Evolutionary conservation across 2,888 invertebrate genomes (phyloP), one percentile per base, ranked within the genome.

Genomic region (Gryllus longicercus): DNA sequence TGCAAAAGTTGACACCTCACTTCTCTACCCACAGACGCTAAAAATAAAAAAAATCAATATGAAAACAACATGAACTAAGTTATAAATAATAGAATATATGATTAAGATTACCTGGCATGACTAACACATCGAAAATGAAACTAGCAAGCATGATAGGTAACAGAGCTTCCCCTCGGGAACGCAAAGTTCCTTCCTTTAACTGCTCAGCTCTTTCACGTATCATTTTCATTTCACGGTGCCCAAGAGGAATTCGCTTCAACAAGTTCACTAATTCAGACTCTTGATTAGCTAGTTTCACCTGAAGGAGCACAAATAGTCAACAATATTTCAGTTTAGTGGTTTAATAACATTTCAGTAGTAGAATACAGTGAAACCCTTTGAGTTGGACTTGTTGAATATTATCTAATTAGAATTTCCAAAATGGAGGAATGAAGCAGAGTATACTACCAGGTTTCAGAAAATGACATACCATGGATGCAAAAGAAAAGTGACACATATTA

Each of bases 121-220:
- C 95, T 51, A 99, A 90, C 1, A 97, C 96, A 86, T 99, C 98
- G 86, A 99, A 98, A 79, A 99, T 93, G 88, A 97, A 99, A 85
- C 95, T 96, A 11, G 98, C 97, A 84, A 99, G 89, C 87, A 96
- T 96, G 50, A 97, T 94, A 0, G 99, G 98, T 79, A 99, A 89
- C 83, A 99, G 88, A 0, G 98, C 97, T 83, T 98, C 97, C 4
- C 98, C 98, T 81, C 98, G 91, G 21, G 95, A 93, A 87, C 95
- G 93, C 78, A 97, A 88, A 18, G 92, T 92, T 16, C 98, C 97
- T 84, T 96, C 96, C 78, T 94, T 91, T 78, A 99, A 87, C 85
- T 95, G 94, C 84, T 95, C 94, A 0, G 98, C 98, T 83, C 96
- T 91, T 84, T 96, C 94, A 75, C 97, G 89, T 51, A 99, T 92